Base-by-base conservation (phyloP, 2,888 invertebrate species). In the Ochropleura leucogaster region DNA sequence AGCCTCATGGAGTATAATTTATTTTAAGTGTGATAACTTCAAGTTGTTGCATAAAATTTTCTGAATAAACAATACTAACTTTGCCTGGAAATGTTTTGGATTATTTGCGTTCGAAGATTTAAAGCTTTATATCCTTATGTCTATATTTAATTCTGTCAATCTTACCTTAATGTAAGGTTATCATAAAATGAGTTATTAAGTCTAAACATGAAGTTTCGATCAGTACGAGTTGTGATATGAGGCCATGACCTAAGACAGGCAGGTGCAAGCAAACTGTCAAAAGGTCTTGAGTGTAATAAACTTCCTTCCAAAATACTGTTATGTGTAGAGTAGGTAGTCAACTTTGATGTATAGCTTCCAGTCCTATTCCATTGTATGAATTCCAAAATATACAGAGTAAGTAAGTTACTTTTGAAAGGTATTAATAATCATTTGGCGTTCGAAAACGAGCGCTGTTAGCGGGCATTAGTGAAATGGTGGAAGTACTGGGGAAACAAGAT, bases 1-100 rank as follows among this genome's bases (percentile, higher is more conserved):
- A 95, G 93, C 94, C 93, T 95, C 92, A 90, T 93, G 92, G 91
- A 92, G 92, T 95, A 93, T 95, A 94, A 96, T 95, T 96, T 96
- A 95, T 95, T 95, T 93, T 95, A 92, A 94, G 92, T 95, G 95
- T 95, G 90, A 95, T 95, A 94, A 95, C 95, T 94, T 87, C 91
- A 94, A 94, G 95, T 95, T 95, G 95, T 95, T 96, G 93, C 95
- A 95, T 94, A 92, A 91, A 94, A 91, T 93, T 93, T 95, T 95
- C 93, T 94, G 95, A 90, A 96, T 96, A 96, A 96, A 96, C 94
- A 95, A 92, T 94, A 95, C 95, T 95, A 95, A 96, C 94, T 95
- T 93, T 95, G 94, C 94, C 94, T 95, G 93, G 89, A 94, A 90
- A 92, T 94, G 92, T 92, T 94, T 95, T 93, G 89, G 90, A 92